Evolutionary conservation across 2,888 invertebrate genomes (phyloP), one percentile per base, ranked within the genome.

Genomic region (Ophion costatus): DNA sequence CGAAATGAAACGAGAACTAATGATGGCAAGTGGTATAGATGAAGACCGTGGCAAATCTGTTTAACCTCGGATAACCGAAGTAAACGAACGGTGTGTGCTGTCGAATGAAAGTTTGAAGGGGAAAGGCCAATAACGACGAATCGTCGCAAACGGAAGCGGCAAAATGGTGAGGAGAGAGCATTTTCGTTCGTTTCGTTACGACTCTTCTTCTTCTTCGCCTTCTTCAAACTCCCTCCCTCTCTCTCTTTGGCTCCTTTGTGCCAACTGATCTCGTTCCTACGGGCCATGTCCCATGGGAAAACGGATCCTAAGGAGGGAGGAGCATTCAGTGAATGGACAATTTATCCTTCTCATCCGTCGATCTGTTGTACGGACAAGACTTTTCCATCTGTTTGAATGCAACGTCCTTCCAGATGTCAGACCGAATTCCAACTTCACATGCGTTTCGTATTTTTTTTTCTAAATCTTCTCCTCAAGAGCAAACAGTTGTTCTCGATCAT

Each of bases 31-130:
- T 78, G 89, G 89, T 90, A 91, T 87, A 86, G 89, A 89, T 89
- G 90, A 88, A 89, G 87, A 84, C 84, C 76, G 67, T 63, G 74
- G 84, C 83, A 91, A 92, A 93, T 92, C 90, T 90, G 92, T 92
- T 93, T 92, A 92, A 83, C 82, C 84, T 82, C 80, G 89, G 89
- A 93, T 93, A 93, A 93, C 92, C 90, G 91, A 89, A 89, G 90
- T 90, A 92, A 93, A 93, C 91, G 92, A 93, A 91, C 90, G 89
- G 83, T 85, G 90, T 87, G 69, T 63, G 63, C 86, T 86, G 80
- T 79, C 80, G 88, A 90, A 83, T 88, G 90, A 92, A 91, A 88
- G 89, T 75, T 59, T n/a, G 61, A 45, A 61, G 38, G 61, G 45
- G 29, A 63, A 69, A 89, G 87, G 83, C 90, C 91, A 91, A 92